phyloP scores from a whole-genome alignment of 2,113 vertebrate species.

The Pachypanchax playfairii region DNA sequence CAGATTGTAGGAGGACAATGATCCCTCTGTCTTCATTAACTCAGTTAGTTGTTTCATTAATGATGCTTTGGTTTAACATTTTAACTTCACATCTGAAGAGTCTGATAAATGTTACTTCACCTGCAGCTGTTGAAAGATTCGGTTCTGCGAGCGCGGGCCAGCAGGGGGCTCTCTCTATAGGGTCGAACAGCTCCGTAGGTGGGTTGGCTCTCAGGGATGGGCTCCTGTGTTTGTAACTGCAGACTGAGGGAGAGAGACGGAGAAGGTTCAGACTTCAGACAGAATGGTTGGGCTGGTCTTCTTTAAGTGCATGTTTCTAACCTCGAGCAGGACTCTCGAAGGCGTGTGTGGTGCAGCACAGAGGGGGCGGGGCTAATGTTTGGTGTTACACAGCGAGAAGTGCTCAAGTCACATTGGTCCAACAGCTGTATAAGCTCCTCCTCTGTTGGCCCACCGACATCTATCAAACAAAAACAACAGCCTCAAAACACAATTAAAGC shows the following conservation, averaged over 20 bases:
- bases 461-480: slow-evolving; percentile 64
- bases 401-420: slow-evolving; percentile 96
- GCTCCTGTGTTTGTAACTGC: slow-evolving; percentile 87
- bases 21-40: not conserved
- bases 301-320: slow-evolving; percentile 50
- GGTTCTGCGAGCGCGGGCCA: slow-evolving; percentile 91
- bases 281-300: too few species aligned
- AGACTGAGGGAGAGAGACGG: slow-evolving; percentile 78
- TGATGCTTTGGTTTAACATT: not conserved
- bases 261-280: not conserved
- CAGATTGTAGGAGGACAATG: not conserved
- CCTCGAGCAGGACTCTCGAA: slow-evolving; percentile 93
- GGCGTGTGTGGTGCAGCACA: slow-evolving; percentile 89
- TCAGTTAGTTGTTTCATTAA: not conserved
- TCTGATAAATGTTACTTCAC: slow-evolving; percentile 21
- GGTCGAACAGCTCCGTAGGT: slow-evolving; percentile 91
- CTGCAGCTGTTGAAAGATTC: slow-evolving; percentile 95
- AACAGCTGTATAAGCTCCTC: slow-evolving; percentile 93
- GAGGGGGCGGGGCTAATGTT: slow-evolving; percentile 97
- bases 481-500: not conserved
- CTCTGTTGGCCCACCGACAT: slow-evolving; percentile 92
- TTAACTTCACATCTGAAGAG: not conserved
- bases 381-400: slow-evolving; percentile 94
- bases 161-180: slow-evolving; percentile 92
- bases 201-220: slow-evolving; percentile 83